Evolutionary conservation across 1,140 invertebrate genomes (phyloP).

Genomic region (Danaus plexippus): DNA sequence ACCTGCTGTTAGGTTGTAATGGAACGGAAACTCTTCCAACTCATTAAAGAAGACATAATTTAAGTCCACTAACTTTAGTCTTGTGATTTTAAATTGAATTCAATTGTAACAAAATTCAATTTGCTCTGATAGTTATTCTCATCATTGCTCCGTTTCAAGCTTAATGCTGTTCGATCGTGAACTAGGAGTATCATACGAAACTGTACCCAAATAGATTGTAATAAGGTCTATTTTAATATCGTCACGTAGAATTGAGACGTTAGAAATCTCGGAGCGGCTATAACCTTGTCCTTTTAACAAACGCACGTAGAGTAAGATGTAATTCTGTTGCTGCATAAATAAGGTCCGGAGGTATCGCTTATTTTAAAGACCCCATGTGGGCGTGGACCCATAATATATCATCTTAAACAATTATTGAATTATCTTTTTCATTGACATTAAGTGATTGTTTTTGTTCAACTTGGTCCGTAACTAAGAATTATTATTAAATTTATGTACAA

Average conservation of each 20-base stretch:
- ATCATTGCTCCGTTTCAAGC: slow-evolving; percentile 34
- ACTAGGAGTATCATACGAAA: slow-evolving; percentile 27
- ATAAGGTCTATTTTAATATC: slow-evolving; percentile 35
- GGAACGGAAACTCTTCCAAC: slow-evolving; percentile 36
- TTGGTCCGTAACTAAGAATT: slow-evolving; percentile 37
- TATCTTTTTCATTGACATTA: slow-evolving; percentile 70
- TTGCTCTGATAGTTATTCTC: slow-evolving; percentile 17
- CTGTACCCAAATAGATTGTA: slow-evolving; percentile 13
- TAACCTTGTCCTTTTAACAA: slow-evolving; percentile 70
- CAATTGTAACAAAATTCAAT: slow-evolving; percentile 25
- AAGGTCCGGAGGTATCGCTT: slow-evolving; percentile 54
- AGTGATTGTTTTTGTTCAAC: slow-evolving; percentile 64
- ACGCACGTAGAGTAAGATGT: slow-evolving; percentile 68
- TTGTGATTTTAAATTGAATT: slow-evolving; percentile 35
- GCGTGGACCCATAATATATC: slow-evolving; percentile 59
- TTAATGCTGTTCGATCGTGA: slow-evolving; percentile 37
- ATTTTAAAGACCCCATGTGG: slow-evolving; percentile 66
- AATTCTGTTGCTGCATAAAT: slow-evolving; percentile 64
- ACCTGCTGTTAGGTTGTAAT: slow-evolving; percentile 26
- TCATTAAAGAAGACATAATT: slow-evolving; percentile 72
- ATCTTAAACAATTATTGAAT: slow-evolving; percentile 69
- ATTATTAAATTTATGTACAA: too few relatives aligned
- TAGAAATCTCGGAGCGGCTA: slow-evolving; percentile 66
- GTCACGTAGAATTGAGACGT: slow-evolving; percentile 59
- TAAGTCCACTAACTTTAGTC: slow-evolving; percentile 33